phyloP scores from a whole-genome alignment of 2,113 vertebrate genomes.

The Seriola rivoliana region DNA sequence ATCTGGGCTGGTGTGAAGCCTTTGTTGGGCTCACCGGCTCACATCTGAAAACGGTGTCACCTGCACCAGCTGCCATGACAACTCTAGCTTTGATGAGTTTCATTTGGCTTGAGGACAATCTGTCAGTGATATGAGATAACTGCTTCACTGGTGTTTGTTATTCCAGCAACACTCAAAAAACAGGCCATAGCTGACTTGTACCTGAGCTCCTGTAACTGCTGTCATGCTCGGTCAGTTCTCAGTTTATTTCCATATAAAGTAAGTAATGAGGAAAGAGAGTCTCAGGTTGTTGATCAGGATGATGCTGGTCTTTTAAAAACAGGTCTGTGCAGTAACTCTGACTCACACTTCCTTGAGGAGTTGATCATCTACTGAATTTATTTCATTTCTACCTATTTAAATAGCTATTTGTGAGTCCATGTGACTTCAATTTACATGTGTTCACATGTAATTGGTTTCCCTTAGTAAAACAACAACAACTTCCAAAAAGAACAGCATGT shows the following conservation, averaged over 20 bases:
- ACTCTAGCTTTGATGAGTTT: slow-evolving; percentile 64
- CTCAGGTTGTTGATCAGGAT: too few species aligned
- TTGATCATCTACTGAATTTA: neutral
- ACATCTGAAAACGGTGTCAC: slow-evolving; percentile 62
- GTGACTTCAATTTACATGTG: neutral
- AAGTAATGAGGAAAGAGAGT: too few species aligned
- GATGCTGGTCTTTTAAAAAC: neutral
- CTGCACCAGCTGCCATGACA: slow-evolving; percentile 69
- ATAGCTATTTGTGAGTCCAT: neutral
- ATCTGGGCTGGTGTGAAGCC: slow-evolving; percentile 73
- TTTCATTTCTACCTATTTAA: neutral
- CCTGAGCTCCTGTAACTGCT: neutral
- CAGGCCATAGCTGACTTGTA: neutral
- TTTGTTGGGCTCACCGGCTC: slow-evolving; percentile 60
- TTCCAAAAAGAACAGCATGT: too few species aligned
- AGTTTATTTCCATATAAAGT: neutral
- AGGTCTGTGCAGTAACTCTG: too few species aligned
- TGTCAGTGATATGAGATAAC: neutral
- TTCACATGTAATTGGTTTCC: neutral
- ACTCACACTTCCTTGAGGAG: neutral
- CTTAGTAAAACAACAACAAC: too few species aligned
- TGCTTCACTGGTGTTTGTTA: slow-evolving; percentile 44
- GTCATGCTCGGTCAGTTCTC: neutral
- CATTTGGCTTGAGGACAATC: slow-evolving; percentile 20
- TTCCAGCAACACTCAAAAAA: neutral